A percentile compares a stretch with the other conserved stretches of the same genome.
phyloP scores from a whole-genome alignment of 2,888 invertebrate species.

The Hofmannophila pseudospretella region DNA sequence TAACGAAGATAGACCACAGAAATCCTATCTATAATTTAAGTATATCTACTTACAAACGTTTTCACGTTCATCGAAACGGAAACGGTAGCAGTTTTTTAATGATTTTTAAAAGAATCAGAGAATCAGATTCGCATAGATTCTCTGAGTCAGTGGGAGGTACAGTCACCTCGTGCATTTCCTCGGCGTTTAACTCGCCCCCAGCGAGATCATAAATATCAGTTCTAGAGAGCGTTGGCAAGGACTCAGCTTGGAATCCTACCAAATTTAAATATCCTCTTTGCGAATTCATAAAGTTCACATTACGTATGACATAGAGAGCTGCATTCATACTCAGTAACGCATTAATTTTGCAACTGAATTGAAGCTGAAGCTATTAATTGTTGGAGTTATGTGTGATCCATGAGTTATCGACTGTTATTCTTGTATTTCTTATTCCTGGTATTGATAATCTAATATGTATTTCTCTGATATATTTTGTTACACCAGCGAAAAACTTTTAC shows the following conservation, averaged over 20 bases:
- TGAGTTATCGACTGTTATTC: too few species aligned
- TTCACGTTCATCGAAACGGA: not conserved
- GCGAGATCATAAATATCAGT: slow-evolving; percentile 47
- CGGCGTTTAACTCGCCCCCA: slow-evolving; percentile 31
- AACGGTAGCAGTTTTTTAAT: not conserved
- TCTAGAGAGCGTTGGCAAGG: slow-evolving; percentile 53
- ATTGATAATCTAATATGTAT: too few species aligned
- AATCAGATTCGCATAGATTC: slow-evolving; percentile 2
- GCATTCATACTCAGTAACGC: slow-evolving; percentile 15
- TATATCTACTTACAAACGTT: not conserved
- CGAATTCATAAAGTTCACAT: slow-evolving; percentile 54
- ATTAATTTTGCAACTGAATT: not conserved
- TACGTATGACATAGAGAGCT: slow-evolving; percentile 42
- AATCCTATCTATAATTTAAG: too few species aligned
- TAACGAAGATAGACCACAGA: too few species aligned
- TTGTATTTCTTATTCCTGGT: too few species aligned
- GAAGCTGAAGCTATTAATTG: too few species aligned
- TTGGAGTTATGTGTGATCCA: too few species aligned
- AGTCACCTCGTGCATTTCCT: slow-evolving; percentile 28
- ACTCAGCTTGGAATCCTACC: slow-evolving; percentile 58
- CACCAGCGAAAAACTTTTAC: slow-evolving; percentile 8
- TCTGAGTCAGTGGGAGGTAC: slow-evolving; percentile 15
- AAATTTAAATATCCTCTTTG: slow-evolving; percentile 63
- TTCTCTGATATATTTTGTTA: not conserved
- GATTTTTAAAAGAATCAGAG: not conserved